Evolutionary conservation across 2,797 vertebrate species (phyloP).

Genomic region (Sciurus carolinensis): DNA sequence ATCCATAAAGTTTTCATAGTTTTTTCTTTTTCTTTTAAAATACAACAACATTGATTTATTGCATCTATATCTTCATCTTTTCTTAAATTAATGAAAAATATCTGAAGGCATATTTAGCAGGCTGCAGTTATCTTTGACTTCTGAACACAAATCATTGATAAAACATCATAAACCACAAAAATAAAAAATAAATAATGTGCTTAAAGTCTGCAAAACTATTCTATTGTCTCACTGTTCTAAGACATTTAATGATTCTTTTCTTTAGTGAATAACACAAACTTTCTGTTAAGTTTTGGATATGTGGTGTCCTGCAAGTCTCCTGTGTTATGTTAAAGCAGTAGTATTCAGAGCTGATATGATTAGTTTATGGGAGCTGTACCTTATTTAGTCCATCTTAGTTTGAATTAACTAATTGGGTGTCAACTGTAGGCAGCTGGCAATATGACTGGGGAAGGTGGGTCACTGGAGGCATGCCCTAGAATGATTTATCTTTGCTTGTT

Average conservation of each 20-base stretch:
- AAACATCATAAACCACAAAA: not conserved
- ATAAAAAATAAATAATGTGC: not conserved
- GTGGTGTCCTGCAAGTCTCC: too few species aligned
- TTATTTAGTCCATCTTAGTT: too few species aligned
- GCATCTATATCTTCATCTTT: not conserved
- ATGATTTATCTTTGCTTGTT: too few species aligned
- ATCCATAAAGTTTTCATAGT: not conserved
- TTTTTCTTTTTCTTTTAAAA: not conserved
- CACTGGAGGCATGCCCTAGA: too few species aligned
- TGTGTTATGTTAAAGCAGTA: too few species aligned
- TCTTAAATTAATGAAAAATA: constrained; percentile 3
- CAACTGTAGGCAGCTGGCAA: too few species aligned
- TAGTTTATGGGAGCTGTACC: too few species aligned
- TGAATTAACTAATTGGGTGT: too few species aligned
- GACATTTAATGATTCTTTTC: constrained; percentile 10
- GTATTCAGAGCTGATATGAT: too few species aligned
- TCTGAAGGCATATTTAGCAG: constrained; percentile 9
- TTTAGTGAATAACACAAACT: not conserved
- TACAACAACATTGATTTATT: not conserved
- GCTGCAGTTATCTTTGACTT: constrained; percentile 5
- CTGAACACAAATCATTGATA: constrained; percentile 49
- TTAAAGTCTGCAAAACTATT: constrained; percentile 55
- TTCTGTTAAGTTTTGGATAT: not conserved
- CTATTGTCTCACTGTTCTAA: not conserved
- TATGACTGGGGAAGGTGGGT: too few species aligned